Evolutionary conservation across 2,113 vertebrate genomes (phyloP).

Genomic region (Coptodon bakossiorum): DNA sequence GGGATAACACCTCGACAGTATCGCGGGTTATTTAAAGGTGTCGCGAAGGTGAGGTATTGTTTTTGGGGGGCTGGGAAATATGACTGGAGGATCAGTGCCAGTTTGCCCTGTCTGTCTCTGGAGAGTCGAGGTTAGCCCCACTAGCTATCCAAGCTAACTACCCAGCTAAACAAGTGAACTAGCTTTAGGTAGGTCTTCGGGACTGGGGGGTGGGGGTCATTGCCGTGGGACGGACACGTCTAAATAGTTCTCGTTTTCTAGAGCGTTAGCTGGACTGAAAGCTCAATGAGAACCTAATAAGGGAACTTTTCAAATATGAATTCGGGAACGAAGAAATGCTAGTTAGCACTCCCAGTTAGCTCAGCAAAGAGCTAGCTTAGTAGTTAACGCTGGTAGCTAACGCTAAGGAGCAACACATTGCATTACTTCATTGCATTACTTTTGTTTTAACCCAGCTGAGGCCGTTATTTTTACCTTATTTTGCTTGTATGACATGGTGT

Average conservation of each 20-base stretch:
- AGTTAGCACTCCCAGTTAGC: constrained; percentile 38
- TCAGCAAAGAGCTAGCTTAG: background rate
- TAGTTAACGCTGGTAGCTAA: background rate
- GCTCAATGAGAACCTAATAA: background rate
- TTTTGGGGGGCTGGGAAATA: background rate
- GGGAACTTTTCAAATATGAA: background rate
- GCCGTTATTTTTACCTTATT: background rate
- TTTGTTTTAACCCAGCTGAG: background rate
- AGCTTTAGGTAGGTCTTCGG: background rate
- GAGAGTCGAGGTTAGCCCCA: constrained; percentile 33
- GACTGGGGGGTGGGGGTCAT: background rate
- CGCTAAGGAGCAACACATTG: background rate
- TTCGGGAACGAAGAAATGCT: background rate
- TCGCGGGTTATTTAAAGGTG: background rate
- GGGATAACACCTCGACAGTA: background rate
- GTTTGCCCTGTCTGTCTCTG: constrained; percentile 35
- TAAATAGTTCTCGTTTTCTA: background rate
- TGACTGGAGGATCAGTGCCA: constrained; percentile 35
- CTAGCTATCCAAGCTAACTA: constrained; percentile 45
- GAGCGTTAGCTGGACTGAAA: background rate
- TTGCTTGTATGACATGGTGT: background rate
- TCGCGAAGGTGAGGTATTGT: constrained; percentile 8
- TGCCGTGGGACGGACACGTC: background rate
- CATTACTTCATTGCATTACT: background rate
- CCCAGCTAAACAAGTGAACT: constrained; percentile 14